Conservation (phyloP, 2,113 vertebrate genomes). For the Prochilodus magdalenae region DNA sequence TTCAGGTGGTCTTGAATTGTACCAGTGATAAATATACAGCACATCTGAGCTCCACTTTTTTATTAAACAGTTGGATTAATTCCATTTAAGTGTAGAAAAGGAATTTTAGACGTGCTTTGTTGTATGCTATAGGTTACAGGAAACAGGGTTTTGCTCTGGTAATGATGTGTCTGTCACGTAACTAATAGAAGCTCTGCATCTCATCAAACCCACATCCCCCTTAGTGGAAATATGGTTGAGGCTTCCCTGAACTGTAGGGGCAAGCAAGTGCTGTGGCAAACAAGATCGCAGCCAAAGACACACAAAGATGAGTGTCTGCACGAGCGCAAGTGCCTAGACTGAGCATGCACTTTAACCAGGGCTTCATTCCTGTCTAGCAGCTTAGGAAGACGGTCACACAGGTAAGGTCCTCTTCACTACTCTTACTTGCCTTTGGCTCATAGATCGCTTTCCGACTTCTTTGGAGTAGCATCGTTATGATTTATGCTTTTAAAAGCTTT, state of each 20-base stretch:
- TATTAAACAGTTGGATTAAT: too few species aligned
- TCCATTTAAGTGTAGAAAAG: too few species aligned
- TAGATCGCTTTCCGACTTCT: not conserved
- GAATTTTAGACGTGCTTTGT: not conserved
- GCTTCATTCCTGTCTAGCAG: not conserved
- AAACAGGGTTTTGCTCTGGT: not conserved
- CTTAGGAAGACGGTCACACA: slow-evolving; percentile 2
- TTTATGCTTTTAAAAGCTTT: not conserved
- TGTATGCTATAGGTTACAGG: not conserved
- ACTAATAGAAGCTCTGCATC: not conserved
- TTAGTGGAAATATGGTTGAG: not conserved
- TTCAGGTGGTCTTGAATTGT: too few species aligned
- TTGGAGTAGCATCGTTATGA: too few species aligned
- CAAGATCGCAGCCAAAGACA: not conserved
- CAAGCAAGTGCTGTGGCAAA: not conserved
- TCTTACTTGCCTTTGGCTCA: not conserved
- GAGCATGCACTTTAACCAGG: not conserved
- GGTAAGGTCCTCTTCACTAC: slow-evolving; percentile 12
- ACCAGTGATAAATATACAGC: too few species aligned
- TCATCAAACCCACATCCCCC: not conserved
- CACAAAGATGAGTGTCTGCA: not conserved
- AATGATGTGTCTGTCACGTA: too few species aligned
- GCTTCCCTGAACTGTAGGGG: slow-evolving; percentile 9
- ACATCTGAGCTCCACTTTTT: too few species aligned
- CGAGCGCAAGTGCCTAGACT: not conserved